Percentiles rank a stretch among this genome's conserved stretches.
Conservation (phyloP, 2,888 invertebrate species). For the Diplazon laetatorius region DNA sequence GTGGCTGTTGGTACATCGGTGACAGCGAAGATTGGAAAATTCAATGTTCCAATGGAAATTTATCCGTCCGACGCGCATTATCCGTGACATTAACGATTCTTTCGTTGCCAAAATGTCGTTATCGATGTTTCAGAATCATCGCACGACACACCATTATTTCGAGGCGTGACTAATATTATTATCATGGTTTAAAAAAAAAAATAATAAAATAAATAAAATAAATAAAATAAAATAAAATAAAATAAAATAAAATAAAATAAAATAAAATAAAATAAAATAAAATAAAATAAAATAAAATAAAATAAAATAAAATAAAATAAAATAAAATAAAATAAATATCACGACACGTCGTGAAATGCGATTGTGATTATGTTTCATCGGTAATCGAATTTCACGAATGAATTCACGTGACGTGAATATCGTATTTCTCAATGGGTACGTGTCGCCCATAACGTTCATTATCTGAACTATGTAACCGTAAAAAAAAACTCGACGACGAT, state of each 20-base stretch:
- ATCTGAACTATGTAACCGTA: constrained; percentile 8
- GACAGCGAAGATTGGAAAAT: constrained; percentile 48
- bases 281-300: too few relatives aligned
- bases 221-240: neutral
- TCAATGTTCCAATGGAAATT: constrained; percentile 62
- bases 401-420: constrained; percentile 31
- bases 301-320: too few relatives aligned
- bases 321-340: too few relatives aligned
- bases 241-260: constrained; percentile 8
- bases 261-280: constrained; percentile 3
- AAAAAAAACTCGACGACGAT: constrained; percentile 7
- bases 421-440: too few relatives aligned
- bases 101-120: constrained; percentile 43
- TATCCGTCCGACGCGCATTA: constrained; percentile 26
- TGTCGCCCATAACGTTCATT: constrained; percentile 5
- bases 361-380: neutral
- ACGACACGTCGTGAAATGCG: constrained; percentile 39
- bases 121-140: constrained; percentile 16
- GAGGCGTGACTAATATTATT: too few relatives aligned
- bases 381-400: constrained; percentile 49
- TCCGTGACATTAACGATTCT: neutral
- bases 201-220: neutral
- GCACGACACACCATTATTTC: too few relatives aligned
- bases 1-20: neutral
- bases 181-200: neutral